Evolutionary conservation across 2,113 vertebrate species (phyloP).

Genomic region (Chrysemys picta): DNA sequence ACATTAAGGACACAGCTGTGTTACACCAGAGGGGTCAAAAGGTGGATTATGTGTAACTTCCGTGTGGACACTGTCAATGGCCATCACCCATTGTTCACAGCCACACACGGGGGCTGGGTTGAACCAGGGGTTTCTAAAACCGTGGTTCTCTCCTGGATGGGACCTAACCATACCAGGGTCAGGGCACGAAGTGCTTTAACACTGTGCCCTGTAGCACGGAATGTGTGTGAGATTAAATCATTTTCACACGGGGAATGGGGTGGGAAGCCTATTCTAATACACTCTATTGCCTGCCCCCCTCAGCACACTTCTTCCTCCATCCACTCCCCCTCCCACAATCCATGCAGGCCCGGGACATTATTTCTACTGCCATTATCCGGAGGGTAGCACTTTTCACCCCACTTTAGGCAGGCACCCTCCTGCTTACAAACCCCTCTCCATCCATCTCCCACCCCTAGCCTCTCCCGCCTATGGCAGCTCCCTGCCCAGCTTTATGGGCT

Average conservation of each 20-base stretch:
- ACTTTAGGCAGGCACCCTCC: background rate
- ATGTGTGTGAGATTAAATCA: background rate
- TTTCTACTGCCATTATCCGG: background rate
- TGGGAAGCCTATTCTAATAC: background rate
- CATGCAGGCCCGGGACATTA: too few species aligned
- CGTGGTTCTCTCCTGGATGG: background rate
- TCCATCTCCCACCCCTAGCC: background rate
- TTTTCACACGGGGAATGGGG: background rate
- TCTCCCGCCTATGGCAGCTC: background rate
- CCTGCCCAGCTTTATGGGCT: background rate
- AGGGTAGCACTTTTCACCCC: background rate
- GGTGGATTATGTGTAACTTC: too few species aligned
- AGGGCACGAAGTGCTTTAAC: background rate
- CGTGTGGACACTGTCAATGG: too few species aligned
- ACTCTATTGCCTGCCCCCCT: background rate
- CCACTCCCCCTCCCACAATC: background rate
- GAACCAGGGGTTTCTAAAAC: background rate
- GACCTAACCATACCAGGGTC: background rate
- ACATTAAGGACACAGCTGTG: background rate
- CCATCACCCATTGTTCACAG: background rate
- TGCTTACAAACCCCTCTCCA: fast-evolving
- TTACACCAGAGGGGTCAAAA: too few species aligned
- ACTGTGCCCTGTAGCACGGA: too few species aligned
- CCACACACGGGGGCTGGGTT: too few species aligned
- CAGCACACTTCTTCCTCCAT: background rate